Percentiles rank a stretch among this genome's conserved stretches.
phyloP scores from a whole-genome alignment of 2,113 vertebrate species.

The Zootoca vivipara region DNA sequence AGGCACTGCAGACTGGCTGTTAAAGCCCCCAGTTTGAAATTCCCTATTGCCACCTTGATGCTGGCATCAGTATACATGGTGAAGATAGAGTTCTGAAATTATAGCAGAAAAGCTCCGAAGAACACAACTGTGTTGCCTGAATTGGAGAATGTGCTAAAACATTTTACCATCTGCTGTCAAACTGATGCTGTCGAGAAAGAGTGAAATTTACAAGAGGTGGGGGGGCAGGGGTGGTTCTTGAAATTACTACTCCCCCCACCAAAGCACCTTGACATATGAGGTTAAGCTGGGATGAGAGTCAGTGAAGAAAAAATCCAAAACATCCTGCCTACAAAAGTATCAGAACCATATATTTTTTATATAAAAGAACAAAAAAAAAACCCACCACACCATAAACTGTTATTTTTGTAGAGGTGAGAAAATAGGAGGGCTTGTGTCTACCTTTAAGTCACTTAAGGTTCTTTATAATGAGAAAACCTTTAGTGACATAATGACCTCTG shows the following conservation, averaged over 20 bases:
- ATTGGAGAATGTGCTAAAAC: neutral
- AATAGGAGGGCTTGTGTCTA: slow-evolving; percentile 30
- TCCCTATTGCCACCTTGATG: neutral
- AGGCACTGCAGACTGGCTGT: neutral
- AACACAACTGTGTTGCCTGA: neutral
- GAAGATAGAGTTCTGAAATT: too few relatives aligned
- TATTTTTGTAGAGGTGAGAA: slow-evolving; percentile 13
- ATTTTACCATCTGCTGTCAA: neutral
- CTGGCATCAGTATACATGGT: too few relatives aligned
- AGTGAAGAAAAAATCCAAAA: neutral
- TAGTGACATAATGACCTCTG: slow-evolving; percentile 66
- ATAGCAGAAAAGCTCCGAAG: too few relatives aligned
- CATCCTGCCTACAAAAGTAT: neutral
- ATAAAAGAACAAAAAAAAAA: neutral
- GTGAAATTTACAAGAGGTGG: neutral
- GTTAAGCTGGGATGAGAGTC: neutral
- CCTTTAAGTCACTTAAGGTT: slow-evolving; percentile 53
- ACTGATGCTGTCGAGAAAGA: neutral
- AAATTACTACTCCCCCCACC: neutral
- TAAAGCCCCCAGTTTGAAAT: neutral
- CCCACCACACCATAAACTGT: slow-evolving; percentile 20
- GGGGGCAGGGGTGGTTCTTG: neutral
- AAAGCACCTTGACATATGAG: neutral
- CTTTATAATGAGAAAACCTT: slow-evolving; percentile 67
- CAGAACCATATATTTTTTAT: neutral